Evolutionary conservation across 2,888 invertebrate genomes (phyloP), one percentile per base, ranked within the genome.

Genomic region (Polydrusus cervinus): DNA sequence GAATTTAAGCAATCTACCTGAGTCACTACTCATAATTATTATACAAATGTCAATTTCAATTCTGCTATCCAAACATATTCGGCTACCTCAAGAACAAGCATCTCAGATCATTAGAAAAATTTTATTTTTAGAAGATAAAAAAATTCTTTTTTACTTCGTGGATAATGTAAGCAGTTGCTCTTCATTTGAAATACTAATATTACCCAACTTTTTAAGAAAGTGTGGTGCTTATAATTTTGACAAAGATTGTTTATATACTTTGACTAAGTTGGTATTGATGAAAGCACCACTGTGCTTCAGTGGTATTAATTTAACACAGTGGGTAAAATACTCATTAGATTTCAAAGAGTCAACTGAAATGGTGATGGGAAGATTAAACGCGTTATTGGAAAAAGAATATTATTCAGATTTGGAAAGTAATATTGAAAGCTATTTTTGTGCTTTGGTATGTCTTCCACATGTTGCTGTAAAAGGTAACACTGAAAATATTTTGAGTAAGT

Each of bases 1-100:
- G 43, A 88, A 87, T 81, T 84, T 73, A 6, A 72, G 86, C 14
- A 87, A 89, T 77, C 84, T 89, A 25, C 85, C 89, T 0, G 89
- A 90, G 81, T 85, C 84, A 79, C 86, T 90, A 14, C 80, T 90
- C 45, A 85, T 89, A 83, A 88, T 89, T 2, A 87, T 89, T 57
- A 86, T 89, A 1, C 89, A 91, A 83, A 88, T 93, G 67, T 89
- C 90, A 0, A 90, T 91, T 7, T 83, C 90, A 20, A 83, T 93
- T 70, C 86, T 93, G 1, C 84, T 91, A 0, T 91, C 93, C 0
- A 87, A 89, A 9, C 90, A 91, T 79, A 86, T 93, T 0, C 90
- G 90, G 65, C 86, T 95, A 11, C 90, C 91, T 2, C 95, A 95
- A 86, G 92, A 95, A 83, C 91, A 92, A 83, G 91, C 93, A 0